Base-by-base conservation (phyloP, 1,140 invertebrate species). In the Protaetia brevitarsis region DNA sequence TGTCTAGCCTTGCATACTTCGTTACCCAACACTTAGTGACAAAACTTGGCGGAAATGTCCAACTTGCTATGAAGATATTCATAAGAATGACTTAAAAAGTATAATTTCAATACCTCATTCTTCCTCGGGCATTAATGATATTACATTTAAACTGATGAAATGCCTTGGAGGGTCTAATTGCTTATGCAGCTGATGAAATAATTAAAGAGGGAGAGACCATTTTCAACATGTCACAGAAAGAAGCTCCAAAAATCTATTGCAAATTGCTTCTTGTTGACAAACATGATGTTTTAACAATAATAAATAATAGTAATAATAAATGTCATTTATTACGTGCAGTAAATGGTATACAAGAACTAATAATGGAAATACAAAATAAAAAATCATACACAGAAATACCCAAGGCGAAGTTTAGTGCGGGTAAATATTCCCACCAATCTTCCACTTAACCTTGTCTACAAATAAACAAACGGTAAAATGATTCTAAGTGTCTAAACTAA, bases 1-100 rank as follows among this genome's bases (percentile, higher is more conserved):
- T 98, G 96, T 81, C 82, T 97, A 41, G 93, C 84, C 94, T 0
- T 99, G 96, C 76, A 88, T 97, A 71, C 83, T 98, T 19, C 96
- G 97, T 78, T 98, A 98, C 79, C 81, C 96, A 64, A 85, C 91
- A 16, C 79, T 95, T 1, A 89, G 89, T 41, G 92, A 96, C 72
- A 90, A 92, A 80, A 75, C 84, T 56, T 85, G 85, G 86, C 79
- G 88, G 69, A 85, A 88, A 74, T 97, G 95, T 80, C 94, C 95
- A 0, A 95, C 97, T 66, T 97, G 95, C 78, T 88, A 88, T 74
- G 89, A 92, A 73, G 83, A 86, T 1, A 81, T 96, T 60, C 81
- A 89, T 67, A 89, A 89, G 75, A 79, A 84, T 28, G 90, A 95
- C 76, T 83, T 96, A 56, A 94, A 92, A 79, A 82, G 81, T 72